Percentiles rank a stretch among this genome's conserved stretches.
These are phyloP conservation scores for Furcula furcula DNA, from an alignment of 2,888 invertebrate species.

Conservation along the genomic window DNA sequence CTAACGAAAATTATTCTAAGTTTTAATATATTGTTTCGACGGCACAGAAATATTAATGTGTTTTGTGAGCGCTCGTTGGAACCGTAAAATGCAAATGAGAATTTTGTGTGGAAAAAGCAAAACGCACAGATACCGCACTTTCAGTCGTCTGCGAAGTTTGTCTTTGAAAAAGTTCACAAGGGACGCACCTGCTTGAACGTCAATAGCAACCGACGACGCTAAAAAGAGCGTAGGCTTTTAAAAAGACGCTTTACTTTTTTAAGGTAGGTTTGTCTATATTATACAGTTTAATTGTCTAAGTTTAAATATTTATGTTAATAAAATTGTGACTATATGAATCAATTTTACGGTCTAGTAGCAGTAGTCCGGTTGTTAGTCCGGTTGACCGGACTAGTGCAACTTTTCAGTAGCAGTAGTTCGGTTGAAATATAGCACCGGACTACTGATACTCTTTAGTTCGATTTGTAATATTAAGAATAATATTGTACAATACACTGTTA, in stretches of 20 bases:
- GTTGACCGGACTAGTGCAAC: too few relatives aligned
- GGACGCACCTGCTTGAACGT: constrained; percentile 56
- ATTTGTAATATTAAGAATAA: too few relatives aligned
- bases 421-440: too few relatives aligned
- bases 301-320: too few relatives aligned
- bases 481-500: too few relatives aligned
- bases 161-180: constrained; percentile 63
- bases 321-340: too few relatives aligned
- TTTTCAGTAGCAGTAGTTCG: too few relatives aligned
- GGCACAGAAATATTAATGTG: background rate
- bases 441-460: too few relatives aligned
- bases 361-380: too few relatives aligned
- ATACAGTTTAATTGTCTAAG: background rate
- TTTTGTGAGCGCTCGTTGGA: background rate
- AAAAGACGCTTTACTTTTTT: background rate
- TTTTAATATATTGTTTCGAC: background rate
- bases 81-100: constrained; percentile 20
- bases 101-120: constrained; percentile 18
- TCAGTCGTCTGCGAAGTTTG: constrained; percentile 63
- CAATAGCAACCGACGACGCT: constrained; percentile 42
- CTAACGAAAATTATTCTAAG: background rate
- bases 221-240: constrained; percentile 43
- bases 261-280: background rate
- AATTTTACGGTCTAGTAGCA: too few relatives aligned
- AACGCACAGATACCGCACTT: constrained; percentile 24